Evolutionary conservation across 2,797 vertebrate species (phyloP), one percentile per base, ranked within the genome.

Genomic region (Bradypodion ventrale): DNA sequence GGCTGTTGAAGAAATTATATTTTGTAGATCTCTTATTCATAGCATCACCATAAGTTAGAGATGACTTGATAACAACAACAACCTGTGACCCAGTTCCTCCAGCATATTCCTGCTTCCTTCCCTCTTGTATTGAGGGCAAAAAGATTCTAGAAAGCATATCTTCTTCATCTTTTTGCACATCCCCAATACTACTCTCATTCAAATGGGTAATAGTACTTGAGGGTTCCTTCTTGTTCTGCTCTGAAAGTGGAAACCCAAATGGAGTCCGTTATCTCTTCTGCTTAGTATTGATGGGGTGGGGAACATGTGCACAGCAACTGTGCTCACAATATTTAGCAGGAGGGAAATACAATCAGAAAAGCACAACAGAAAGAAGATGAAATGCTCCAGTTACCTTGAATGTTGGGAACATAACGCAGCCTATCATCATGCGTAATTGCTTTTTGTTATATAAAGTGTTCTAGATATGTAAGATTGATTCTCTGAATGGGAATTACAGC

Each of bases 401-500:
- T 29, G 7, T 46, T 49, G 9, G 27, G 35, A 46, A 40, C 44
- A 75, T 59, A 75, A 69, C 23, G 9, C 40, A 79, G 46, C n/a
- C 32, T 74, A 49, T 49, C 5, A 15, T 83, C 5, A 4, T 49
- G 40, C 32, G 60, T 83, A 78, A 78, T 78, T 83, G 62, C 44
- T 80, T 69, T 63, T 83, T 90, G 86, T 80, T 79, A 87, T 2
- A 0, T 0, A 69, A 32, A 59, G n/a, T 68, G 27, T 82, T 68
- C 13, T 60, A 23, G 62, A 35, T 29, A 7, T 35, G 40, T 63
- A 56, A 73, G 84, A 87, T 44, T 46, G 32, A 29, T 63, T 82
- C 86, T 63, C 89, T 85, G 81, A 65, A 85, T 82, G 85, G 80
- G 69, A 80, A 49, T 35, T 89, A 68, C 81, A 65, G 44, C 29